Percentiles rank a stretch among this genome's conserved stretches.
Evolutionary conservation across 1,140 invertebrate genomes (phyloP).

Genomic region (Panagrolaimus sp.): DNA sequence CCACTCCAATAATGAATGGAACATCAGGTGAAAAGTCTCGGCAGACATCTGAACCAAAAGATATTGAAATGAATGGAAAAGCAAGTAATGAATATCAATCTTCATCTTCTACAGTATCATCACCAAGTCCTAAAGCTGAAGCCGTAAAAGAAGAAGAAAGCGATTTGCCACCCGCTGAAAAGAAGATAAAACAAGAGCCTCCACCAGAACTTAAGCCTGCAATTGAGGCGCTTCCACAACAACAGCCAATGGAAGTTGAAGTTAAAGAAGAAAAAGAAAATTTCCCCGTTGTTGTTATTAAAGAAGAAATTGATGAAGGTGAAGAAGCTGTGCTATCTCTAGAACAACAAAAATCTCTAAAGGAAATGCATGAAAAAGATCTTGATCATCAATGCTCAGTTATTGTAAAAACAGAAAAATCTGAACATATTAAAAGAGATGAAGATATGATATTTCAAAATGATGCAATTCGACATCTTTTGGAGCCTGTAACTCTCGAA

Average conservation of each 20-base stretch:
- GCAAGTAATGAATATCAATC: no score
- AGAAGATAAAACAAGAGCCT: neutral
- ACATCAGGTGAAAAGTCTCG: neutral
- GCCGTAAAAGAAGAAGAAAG: neutral
- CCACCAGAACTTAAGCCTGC: neutral
- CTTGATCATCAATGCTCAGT: neutral
- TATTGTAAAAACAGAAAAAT: neutral
- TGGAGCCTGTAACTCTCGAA: neutral
- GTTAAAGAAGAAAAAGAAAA: constrained; percentile 3
- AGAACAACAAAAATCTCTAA: neutral
- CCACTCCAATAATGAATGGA: neutral
- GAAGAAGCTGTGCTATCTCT: neutral
- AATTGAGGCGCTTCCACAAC: neutral
- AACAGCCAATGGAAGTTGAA: constrained; percentile 5
- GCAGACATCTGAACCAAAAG: neutral
- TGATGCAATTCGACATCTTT: neutral
- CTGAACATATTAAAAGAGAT: no score
- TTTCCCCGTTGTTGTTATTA: neutral
- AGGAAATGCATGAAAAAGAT: neutral
- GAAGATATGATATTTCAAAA: no score
- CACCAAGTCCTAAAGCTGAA: neutral
- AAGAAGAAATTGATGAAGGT: constrained; percentile 11
- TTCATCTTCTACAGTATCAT: no score
- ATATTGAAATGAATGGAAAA: no score
- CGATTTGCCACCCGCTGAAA: neutral